Evolutionary conservation across 2,113 vertebrate species (phyloP).

Genomic region (Talpa occidentalis): DNA sequence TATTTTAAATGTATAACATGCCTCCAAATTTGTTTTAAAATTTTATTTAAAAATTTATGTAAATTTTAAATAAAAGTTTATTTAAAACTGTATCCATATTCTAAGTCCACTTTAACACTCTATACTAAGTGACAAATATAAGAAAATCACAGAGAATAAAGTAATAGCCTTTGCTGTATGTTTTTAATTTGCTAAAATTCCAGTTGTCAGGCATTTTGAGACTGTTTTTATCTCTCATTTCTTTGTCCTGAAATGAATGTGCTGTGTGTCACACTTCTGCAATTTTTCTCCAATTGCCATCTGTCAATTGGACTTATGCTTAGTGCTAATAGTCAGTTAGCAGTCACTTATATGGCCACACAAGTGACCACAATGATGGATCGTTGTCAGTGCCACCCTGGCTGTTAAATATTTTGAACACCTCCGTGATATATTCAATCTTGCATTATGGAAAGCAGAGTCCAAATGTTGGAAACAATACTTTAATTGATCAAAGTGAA

Average conservation of each 20-base stretch:
- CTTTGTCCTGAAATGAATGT: not conserved
- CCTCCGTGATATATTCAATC: not conserved
- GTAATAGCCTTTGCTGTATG: not conserved
- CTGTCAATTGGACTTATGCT: not conserved
- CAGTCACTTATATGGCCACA: not conserved
- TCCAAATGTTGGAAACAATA: not conserved
- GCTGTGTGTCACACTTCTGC: not conserved
- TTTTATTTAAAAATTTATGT: too few species aligned
- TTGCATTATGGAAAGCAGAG: not conserved
- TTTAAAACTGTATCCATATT: not conserved
- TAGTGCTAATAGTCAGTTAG: not conserved
- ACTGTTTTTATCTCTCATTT: not conserved
- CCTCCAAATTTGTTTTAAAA: too few species aligned
- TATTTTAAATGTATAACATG: conserved; percentile 8
- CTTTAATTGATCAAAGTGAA: not conserved
- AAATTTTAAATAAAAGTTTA: too few species aligned
- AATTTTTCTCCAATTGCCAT: not conserved
- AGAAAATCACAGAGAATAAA: not conserved
- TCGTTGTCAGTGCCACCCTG: not conserved
- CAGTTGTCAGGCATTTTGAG: not conserved
- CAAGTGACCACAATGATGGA: not conserved
- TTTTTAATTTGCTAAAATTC: not conserved
- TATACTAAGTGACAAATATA: not conserved
- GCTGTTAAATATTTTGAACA: not conserved
- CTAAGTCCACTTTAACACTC: not conserved